phyloP scores from a whole-genome alignment of 2,113 vertebrate genomes.

The Notarius quadriscutis region DNA sequence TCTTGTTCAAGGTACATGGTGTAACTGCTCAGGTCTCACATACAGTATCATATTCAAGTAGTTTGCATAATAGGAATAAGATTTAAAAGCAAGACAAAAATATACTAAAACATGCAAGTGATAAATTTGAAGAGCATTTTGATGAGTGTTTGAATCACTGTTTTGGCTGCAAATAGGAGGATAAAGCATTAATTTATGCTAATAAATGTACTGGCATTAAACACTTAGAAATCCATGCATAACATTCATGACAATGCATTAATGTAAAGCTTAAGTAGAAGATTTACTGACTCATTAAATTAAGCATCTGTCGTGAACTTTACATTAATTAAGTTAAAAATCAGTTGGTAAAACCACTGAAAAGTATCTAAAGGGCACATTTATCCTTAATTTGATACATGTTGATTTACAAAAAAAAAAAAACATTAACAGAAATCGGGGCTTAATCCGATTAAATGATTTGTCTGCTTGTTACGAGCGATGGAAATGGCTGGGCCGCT shows the following conservation, averaged over 20 bases:
- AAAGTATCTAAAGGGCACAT: not conserved
- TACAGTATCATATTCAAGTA: not conserved
- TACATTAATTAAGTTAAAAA: not conserved
- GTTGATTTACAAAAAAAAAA: not conserved
- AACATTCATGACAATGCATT: not conserved
- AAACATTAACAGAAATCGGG: not conserved
- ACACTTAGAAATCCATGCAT: not conserved
- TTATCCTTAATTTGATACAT: not conserved
- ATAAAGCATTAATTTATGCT: conserved; percentile 1
- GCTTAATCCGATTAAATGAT: not conserved
- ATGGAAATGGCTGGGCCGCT: not conserved
- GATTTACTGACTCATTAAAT: not conserved
- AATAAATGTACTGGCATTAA: not conserved
- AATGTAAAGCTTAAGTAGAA: not conserved
- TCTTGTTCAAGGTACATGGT: not conserved
- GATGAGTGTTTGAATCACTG: not conserved
- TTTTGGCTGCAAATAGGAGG: not conserved
- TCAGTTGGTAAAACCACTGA: not conserved
- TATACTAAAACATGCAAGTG: not conserved
- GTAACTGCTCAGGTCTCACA: not conserved
- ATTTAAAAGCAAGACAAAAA: not conserved
- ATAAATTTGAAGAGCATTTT: not conserved
- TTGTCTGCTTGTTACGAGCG: conserved; percentile 7
- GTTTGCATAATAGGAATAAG: not conserved
- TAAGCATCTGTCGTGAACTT: not conserved